These are phyloP conservation scores for Psilanteris sp. DNA, from an alignment of 1,140 invertebrate species.

Conservation along the genomic window DNA sequence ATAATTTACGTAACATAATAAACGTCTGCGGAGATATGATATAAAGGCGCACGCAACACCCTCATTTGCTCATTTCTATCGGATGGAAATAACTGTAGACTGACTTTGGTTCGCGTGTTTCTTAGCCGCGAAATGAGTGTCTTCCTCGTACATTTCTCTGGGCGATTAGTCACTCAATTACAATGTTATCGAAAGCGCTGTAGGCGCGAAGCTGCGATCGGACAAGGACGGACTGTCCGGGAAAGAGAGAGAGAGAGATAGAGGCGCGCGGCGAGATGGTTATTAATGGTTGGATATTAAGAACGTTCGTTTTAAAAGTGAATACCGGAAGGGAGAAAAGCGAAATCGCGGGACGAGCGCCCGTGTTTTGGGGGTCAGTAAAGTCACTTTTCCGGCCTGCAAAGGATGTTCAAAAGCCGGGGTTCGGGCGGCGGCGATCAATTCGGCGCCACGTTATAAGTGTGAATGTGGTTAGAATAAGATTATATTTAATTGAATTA, in stretches of 20 bases:
- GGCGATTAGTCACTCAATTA: slow-evolving; percentile 64
- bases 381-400: too few species aligned
- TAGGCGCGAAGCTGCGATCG: slow-evolving; percentile 8
- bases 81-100: slow-evolving; percentile 60
- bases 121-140: slow-evolving; percentile 44
- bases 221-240: not conserved
- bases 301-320: too few species aligned
- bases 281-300: too few species aligned
- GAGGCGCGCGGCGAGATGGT: too few species aligned
- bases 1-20: slow-evolving; percentile 53
- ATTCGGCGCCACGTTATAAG: too few species aligned
- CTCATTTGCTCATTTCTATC: slow-evolving; percentile 53
- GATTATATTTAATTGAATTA: too few species aligned
- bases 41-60: slow-evolving; percentile 49
- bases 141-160: slow-evolving; percentile 51
- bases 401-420: too few species aligned
- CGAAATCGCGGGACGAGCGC: too few species aligned
- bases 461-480: too few species aligned
- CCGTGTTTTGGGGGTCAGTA: too few species aligned
- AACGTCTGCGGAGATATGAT: slow-evolving; percentile 23
- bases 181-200: slow-evolving; percentile 55
- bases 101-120: slow-evolving; percentile 44
- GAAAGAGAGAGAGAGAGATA: not conserved
- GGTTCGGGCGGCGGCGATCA: too few species aligned
- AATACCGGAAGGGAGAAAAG: too few species aligned